Base-by-base conservation (phyloP, 2,888 invertebrate species). In the Cerastis leucographa region DNA sequence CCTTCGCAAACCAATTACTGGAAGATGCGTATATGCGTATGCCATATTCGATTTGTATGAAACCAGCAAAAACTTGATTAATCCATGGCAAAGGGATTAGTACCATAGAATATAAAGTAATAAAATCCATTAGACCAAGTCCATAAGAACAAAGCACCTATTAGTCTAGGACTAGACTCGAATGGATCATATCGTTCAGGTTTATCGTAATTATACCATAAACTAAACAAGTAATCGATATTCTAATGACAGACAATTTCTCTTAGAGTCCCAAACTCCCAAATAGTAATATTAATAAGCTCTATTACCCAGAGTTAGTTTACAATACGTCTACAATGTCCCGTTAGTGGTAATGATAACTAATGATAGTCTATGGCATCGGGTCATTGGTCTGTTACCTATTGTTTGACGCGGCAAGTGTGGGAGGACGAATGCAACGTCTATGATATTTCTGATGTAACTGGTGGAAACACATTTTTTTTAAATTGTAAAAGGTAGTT, bases 1-100 rank as follows among this genome's bases (percentile, higher is more conserved):
- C 35, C 76, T 51, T 35, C 49, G 22, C 70, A 25, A 51, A 44
- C 61, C 69, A 69, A 78, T 78, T 61, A 78, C 69, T 68, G 25
- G 19, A 56, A 40, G 25, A 51, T 44, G 12, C 11, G 35, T n/a
- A n/a, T n/a, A n/a, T n/a, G n/a, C n/a, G n/a, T n/a, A n/a, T n/a
- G n/a, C 51, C 25, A 76, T 78, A 35, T 61, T 61, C 12, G 12
- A 35, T 61, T 51, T 51, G 11, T 70, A 54, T 17, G 12, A 64
- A 46, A 54, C 62, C 22, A 69, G 40, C 19, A 51, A 46, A 56
- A 75, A 59, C 8, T 3, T 40, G 0, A 68, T 44, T 40, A 78
- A 29, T n/a, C 11, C 29, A 35, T 42, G 19, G 40, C 7, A 42
- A 80, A 64, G 44, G 25, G 14, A 42, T 49, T 14, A 42, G 29